phyloP scores from a whole-genome alignment of 2,113 vertebrate species.

The Odocoileus virginianus region DNA sequence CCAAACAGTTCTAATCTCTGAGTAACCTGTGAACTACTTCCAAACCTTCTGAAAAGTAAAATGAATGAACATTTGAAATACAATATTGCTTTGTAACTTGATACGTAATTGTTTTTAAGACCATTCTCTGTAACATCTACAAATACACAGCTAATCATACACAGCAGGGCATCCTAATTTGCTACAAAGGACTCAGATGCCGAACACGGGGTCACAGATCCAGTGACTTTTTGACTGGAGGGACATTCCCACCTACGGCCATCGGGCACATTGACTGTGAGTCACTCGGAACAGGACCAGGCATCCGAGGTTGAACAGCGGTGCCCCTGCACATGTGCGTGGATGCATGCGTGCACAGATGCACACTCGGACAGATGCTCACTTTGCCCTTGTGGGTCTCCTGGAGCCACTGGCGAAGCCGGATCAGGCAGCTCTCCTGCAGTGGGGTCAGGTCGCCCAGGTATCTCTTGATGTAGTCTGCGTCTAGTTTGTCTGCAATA shows the following conservation, averaged over 20 bases:
- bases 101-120: rapidly evolving
- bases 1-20: neutral
- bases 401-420: slow-evolving; percentile 95
- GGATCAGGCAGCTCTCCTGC: slow-evolving; percentile 97
- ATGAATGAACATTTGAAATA: neutral
- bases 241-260: rapidly evolving
- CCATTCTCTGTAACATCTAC: neutral
- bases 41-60: neutral
- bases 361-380: neutral
- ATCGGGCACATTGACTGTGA: rapidly evolving
- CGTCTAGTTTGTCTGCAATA: slow-evolving; percentile 92
- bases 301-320: rapidly evolving
- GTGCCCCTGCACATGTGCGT: rapidly evolving
- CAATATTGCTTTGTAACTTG: neutral
- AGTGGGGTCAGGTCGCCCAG: slow-evolving; percentile 94
- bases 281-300: rapidly evolving
- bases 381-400: slow-evolving; percentile 98
- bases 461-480: slow-evolving; percentile 96
- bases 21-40: neutral
- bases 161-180: rapidly evolving
- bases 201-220: neutral
- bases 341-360: rapidly evolving
- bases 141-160: rapidly evolving
- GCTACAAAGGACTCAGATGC: rapidly evolving
- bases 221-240: rapidly evolving